Evolutionary conservation across 2,888 invertebrate species (phyloP), one percentile per base, ranked within the genome.

Genomic region (Globia sparganii): DNA sequence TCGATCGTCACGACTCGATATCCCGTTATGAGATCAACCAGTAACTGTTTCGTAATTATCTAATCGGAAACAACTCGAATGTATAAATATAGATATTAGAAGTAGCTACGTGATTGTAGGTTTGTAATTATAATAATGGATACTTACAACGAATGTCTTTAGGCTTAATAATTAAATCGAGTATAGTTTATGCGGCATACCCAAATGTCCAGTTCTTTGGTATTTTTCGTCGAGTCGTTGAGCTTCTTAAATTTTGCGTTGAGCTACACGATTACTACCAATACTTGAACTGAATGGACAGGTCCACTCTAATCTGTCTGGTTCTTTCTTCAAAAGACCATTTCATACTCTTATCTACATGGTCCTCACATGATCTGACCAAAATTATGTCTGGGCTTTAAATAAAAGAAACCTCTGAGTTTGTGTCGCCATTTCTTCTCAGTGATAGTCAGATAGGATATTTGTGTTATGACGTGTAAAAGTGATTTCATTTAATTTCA

Each of bases 1-100:
- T 76, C 65, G 72, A 61, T 75, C 71, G 80, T 84, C 87, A 87
- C 85, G 87, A 87, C 69, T 83, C n/a, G 31, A 40, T 64, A 37
- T 77, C 18, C 86, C 86, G 87, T 86, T 86, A 84, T 72, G 70
- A 34, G 73, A 78, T 58, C 64, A 68, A 70, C 46, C 53, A 69
- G 73, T 75, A 77, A 76, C 65, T 31, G 73, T 72, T 78, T 65
- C 67, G 81, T 81, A 86, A 83, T 83, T 81, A 77, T 73, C 21
- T 59, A 64, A 78, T 65, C 67, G 75, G 71, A 75, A 71, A 77
- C 53, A 71, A 78, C 53, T 49, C 40, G 15, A 64, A 72, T 61
- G 43, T 61, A 49, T 66, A 67, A 81, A 66, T 70, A 66, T 62
- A 70, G n/a, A 66, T 70, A 62, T 75, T 53, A 34, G 34, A 65